Conservation (phyloP, 2,797 vertebrate species). For the Periparus ater region DNA sequence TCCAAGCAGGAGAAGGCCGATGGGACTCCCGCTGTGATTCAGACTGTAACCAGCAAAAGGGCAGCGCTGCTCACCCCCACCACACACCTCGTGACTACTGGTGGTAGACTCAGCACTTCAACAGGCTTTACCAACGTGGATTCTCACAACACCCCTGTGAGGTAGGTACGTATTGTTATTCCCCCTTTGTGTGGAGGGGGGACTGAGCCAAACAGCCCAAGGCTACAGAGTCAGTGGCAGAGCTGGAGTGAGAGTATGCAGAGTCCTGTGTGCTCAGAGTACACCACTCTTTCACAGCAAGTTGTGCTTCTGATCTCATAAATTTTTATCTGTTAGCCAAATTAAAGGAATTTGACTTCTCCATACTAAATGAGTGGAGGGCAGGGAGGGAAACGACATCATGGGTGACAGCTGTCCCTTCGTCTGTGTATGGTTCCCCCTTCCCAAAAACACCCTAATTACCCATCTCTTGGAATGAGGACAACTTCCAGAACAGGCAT, state of each 20-base stretch:
- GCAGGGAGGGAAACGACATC: slow-evolving; percentile 6
- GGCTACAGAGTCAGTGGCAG: slow-evolving; percentile 63
- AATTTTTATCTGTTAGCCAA: slow-evolving; percentile 12
- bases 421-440: not conserved
- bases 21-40: slow-evolving; percentile 16
- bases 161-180: slow-evolving; percentile 70
- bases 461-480: slow-evolving; percentile 1
- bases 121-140: slow-evolving; percentile 53
- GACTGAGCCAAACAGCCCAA: slow-evolving; percentile 70
- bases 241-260: slow-evolving; percentile 60
- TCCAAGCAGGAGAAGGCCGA: slow-evolving; percentile 35
- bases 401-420: not conserved
- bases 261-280: slow-evolving; percentile 59
- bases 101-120: slow-evolving; percentile 38
- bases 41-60: slow-evolving; percentile 45
- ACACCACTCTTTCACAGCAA: slow-evolving; percentile 42
- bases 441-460: not conserved
- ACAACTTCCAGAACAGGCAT: slow-evolving; percentile 44
- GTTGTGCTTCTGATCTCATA: slow-evolving; percentile 55
- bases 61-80: slow-evolving; percentile 50
- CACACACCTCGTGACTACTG: not conserved
- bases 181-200: slow-evolving; percentile 35
- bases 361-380: not conserved
- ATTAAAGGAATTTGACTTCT: slow-evolving; percentile 37
- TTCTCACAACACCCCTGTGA: slow-evolving; percentile 68